Conservation (phyloP, 2,888 invertebrate genomes). For the Odontomyia ornata region DNA sequence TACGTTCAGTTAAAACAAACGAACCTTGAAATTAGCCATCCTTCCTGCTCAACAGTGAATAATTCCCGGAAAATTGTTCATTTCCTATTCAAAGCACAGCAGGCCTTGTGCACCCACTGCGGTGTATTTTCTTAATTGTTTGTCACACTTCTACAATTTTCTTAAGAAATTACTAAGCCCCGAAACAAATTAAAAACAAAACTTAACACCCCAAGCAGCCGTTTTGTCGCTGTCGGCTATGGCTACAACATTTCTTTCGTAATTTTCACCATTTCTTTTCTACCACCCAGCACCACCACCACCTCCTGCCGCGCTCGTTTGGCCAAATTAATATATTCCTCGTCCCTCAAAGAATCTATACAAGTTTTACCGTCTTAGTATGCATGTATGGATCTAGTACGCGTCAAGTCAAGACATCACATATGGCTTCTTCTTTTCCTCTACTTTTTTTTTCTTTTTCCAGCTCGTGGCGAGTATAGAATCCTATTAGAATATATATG, state of each 20-base stretch:
- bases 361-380: constrained; percentile 11
- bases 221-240: background rate
- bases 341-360: constrained; percentile 5
- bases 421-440: constrained; percentile 20
- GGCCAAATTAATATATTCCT: background rate
- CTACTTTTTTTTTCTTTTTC: too few species aligned
- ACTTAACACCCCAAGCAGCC: background rate
- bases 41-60: too few species aligned
- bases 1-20: too few species aligned
- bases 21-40: too few species aligned
- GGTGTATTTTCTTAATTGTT: too few species aligned
- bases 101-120: too few species aligned
- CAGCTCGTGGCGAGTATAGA: background rate
- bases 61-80: too few species aligned
- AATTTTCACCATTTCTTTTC: background rate
- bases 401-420: background rate
- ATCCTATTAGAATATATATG: constrained; percentile 9
- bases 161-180: background rate
- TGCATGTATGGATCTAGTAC: background rate
- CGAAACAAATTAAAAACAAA: constrained; percentile 1
- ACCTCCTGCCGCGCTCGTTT: too few species aligned
- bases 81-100: too few species aligned
- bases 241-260: background rate
- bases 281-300: background rate
- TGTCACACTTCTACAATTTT: too few species aligned